Evolutionary conservation across 2,888 invertebrate genomes (phyloP).

Genomic region (Busseola fusca): DNA sequence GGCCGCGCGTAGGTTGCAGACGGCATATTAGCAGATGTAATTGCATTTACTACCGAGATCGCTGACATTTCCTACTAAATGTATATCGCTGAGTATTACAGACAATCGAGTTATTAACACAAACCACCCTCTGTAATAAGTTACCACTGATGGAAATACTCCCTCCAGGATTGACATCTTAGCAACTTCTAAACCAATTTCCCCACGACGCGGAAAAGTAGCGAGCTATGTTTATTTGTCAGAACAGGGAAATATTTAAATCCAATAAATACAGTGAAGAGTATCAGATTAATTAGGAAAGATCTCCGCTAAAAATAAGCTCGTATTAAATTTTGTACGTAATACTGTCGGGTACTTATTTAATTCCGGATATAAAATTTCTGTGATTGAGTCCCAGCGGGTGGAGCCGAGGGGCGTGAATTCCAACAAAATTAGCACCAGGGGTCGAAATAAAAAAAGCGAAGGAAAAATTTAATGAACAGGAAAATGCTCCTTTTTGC

Average conservation of each 20-base stretch:
- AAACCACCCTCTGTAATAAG: constrained; percentile 86
- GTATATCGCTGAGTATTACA: constrained; percentile 82
- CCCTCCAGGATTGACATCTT: constrained; percentile 79
- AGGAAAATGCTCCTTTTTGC: constrained; percentile 90
- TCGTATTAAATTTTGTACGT: constrained; percentile 86
- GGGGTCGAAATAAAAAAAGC: constrained; percentile 89
- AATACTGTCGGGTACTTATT: constrained; percentile 88
- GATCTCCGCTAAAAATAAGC: constrained; percentile 83
- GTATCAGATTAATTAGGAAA: constrained; percentile 81
- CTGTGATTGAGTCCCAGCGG: constrained; percentile 89
- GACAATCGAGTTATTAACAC: constrained; percentile 86
- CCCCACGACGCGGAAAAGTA: constrained; percentile 49
- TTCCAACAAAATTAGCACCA: constrained; percentile 90
- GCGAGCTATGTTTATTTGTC: constrained; percentile 43
- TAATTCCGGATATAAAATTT: constrained; percentile 90
- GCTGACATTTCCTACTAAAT: constrained; percentile 84
- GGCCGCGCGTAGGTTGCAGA: constrained; percentile 80
- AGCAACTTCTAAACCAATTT: constrained; percentile 62
- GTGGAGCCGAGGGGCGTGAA: constrained; percentile 89
- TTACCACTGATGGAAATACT: constrained; percentile 84
- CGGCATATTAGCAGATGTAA: constrained; percentile 87
- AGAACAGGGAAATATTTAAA: constrained; percentile 63
- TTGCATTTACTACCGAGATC: constrained; percentile 87
- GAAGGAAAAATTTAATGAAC: constrained; percentile 90
- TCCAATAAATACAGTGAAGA: constrained; percentile 66